These are phyloP conservation scores for Otis tarda DNA, from an alignment of 2,113 vertebrate species.

Conservation along the genomic window DNA sequence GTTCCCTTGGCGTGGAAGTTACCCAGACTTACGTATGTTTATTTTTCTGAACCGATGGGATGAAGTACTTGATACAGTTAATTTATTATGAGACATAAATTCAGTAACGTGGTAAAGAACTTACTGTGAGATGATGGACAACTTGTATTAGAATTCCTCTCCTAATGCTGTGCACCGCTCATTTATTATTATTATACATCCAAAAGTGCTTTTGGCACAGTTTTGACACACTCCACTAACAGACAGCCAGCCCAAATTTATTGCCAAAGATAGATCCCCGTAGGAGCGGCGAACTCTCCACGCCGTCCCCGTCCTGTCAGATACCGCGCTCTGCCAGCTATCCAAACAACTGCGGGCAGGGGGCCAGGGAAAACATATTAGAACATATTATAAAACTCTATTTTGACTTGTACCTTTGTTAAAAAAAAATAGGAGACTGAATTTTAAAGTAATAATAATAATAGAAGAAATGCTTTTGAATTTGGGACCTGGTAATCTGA, in stretches of 20 bases:
- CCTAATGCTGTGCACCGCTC: conserved; percentile 32
- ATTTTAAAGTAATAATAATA: conserved; percentile 59
- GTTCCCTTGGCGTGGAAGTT: not conserved
- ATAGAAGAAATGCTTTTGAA: conserved; percentile 48
- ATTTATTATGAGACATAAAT: conserved; percentile 59
- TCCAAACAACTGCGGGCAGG: conserved; percentile 53
- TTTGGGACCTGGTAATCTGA: conserved; percentile 11
- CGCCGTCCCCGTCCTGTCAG: conserved; percentile 27
- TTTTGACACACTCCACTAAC: conserved; percentile 48
- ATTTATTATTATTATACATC: conserved; percentile 63
- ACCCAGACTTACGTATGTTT: conserved; percentile 15
- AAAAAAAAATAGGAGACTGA: conserved; percentile 30
- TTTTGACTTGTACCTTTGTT: conserved; percentile 55
- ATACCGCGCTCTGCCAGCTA: conserved; percentile 32
- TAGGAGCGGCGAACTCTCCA: conserved; percentile 40
- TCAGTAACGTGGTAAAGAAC: conserved; percentile 48
- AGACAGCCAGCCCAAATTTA: conserved; percentile 62
- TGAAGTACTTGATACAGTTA: conserved; percentile 34
- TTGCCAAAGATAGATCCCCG: conserved; percentile 46
- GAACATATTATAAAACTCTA: conserved; percentile 42
- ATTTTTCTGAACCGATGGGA: conserved; percentile 21
- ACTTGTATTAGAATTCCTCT: conserved; percentile 53
- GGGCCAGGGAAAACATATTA: conserved; percentile 63
- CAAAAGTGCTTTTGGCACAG: conserved; percentile 65
- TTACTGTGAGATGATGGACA: conserved; percentile 56